These are phyloP conservation scores for Opisthograptis luteolata DNA, from an alignment of 2,888 invertebrate genomes.

Conservation along the genomic window DNA sequence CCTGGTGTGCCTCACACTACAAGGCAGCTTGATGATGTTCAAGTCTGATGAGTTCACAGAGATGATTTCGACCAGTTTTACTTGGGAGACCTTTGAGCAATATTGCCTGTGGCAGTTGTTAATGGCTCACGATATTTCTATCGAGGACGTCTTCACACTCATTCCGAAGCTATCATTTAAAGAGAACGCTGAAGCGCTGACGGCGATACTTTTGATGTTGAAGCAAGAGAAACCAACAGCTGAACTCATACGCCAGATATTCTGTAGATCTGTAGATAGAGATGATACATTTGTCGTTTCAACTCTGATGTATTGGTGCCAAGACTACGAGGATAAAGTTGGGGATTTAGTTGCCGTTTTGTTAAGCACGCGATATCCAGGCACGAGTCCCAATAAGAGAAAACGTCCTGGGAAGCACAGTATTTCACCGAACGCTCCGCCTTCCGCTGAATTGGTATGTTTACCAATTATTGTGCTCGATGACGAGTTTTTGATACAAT, in stretches of 20 bases:
- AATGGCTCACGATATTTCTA: slow-evolving; percentile 95
- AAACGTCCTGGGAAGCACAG: slow-evolving; percentile 92
- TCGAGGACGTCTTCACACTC: slow-evolving; percentile 93
- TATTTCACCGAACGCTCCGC: slow-evolving; percentile 87
- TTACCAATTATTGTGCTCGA: background rate
- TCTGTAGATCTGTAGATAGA: slow-evolving; percentile 89
- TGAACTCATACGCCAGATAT: slow-evolving; percentile 92
- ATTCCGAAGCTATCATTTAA: slow-evolving; percentile 90
- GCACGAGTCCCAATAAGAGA: slow-evolving; percentile 95
- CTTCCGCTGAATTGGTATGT: slow-evolving; percentile 90
- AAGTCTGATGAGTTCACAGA: slow-evolving; percentile 90
- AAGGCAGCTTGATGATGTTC: slow-evolving; percentile 93
- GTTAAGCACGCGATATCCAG: slow-evolving; percentile 92
- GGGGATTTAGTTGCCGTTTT: slow-evolving; percentile 91
- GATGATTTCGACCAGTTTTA: slow-evolving; percentile 92
- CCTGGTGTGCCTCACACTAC: slow-evolving; percentile 94
- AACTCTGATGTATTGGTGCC: slow-evolving; percentile 97
- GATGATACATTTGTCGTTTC: slow-evolving; percentile 96
- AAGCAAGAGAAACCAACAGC: slow-evolving; percentile 96
- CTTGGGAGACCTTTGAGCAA: slow-evolving; percentile 99
- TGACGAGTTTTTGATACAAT: background rate
- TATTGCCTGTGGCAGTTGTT: slow-evolving; percentile 98
- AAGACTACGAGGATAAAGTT: slow-evolving; percentile 94
- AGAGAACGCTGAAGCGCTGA: slow-evolving; percentile 96
- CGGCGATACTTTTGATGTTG: slow-evolving; percentile 94